phyloP scores from a whole-genome alignment of 1,140 invertebrate species.

The Parapsyche elsis region DNA sequence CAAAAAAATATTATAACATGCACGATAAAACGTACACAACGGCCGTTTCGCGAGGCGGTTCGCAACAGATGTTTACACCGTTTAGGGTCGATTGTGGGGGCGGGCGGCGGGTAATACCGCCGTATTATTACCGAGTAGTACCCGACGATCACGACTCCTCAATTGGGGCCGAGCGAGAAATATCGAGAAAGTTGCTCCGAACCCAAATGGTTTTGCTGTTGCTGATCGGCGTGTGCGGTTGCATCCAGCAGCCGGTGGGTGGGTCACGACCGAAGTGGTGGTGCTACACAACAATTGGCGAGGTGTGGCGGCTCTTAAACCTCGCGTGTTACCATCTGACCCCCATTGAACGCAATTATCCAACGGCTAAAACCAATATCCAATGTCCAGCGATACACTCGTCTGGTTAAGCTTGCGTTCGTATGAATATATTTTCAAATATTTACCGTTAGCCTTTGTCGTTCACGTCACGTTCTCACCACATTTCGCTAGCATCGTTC shows the following conservation, averaged over 20 bases:
- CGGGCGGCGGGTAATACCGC: not conserved
- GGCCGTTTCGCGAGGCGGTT: not conserved
- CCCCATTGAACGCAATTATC: constrained; percentile 12
- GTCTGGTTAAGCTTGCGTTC: no score
- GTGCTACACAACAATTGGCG: not conserved
- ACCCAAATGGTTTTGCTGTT: not conserved
- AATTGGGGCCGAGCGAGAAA: not conserved
- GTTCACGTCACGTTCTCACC: no score
- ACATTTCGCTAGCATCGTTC: not conserved
- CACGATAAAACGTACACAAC: not conserved
- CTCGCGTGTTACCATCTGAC: not conserved
- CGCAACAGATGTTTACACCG: constrained; percentile 38
- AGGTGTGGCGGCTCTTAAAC: not conserved
- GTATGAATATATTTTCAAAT: not conserved
- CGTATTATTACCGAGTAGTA: constrained; percentile 5
- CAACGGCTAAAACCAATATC: not conserved
- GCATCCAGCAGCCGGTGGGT: not conserved
- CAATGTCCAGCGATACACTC: no score
- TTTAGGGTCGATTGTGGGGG: constrained; percentile 27
- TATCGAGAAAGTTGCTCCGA: constrained; percentile 14
- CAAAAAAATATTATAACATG: not conserved
- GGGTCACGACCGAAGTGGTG: not conserved
- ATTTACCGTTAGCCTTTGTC: no score
- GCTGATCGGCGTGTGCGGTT: constrained; percentile 14
- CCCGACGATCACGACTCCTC: constrained; percentile 24